Percentiles rank a stretch among this genome's conserved stretches.
These are phyloP conservation scores for Nannospalax galili DNA, from an alignment of 2,113 vertebrate species.

Conservation along the genomic window DNA sequence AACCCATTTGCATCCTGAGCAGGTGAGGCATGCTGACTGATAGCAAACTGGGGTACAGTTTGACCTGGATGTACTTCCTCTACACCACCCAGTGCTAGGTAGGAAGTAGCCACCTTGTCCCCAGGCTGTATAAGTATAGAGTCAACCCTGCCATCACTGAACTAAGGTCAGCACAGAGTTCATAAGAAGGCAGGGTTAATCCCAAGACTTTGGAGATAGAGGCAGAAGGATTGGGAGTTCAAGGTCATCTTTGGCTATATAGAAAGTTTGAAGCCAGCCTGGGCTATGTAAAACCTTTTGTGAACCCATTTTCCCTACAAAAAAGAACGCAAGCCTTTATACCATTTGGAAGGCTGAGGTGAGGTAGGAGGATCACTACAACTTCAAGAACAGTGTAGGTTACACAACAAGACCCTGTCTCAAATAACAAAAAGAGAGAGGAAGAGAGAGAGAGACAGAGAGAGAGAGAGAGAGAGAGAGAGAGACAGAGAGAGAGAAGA, in stretches of 20 bases:
- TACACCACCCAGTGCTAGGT: fast-evolving
- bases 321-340: no score
- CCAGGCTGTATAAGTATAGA: background rate
- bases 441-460: background rate
- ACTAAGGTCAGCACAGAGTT: background rate
- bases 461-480: background rate
- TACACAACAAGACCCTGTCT: background rate
- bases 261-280: background rate
- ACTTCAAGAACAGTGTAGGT: background rate
- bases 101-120: background rate
- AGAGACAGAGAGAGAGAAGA: background rate
- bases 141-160: background rate
- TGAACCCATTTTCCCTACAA: background rate
- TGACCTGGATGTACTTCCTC: background rate
- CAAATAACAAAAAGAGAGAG: background rate
- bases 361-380: no score
- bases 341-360: background rate
- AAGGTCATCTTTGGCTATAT: background rate
- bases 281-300: background rate
- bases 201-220: background rate
- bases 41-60: background rate
- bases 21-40: background rate
- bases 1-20: background rate
- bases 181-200: background rate
- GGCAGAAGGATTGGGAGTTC: background rate